These are phyloP conservation scores for Pachyseris speciosa DNA, from an alignment of 64 coral and sea anemone genomes.

Conservation along the genomic window DNA sequence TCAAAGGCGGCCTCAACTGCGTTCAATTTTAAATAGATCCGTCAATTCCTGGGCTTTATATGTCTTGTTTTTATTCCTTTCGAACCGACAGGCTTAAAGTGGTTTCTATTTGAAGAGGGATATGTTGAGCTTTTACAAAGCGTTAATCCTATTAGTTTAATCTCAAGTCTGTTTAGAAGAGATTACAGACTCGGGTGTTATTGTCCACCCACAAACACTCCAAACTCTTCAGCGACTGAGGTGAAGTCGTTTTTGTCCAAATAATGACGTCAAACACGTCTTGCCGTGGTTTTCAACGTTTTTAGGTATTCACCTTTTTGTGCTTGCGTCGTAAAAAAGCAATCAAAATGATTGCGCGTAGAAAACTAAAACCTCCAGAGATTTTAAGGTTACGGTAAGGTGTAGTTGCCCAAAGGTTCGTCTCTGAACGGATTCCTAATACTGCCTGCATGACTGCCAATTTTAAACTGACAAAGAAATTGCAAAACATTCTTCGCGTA, in stretches of 20 bases:
- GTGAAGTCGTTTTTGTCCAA: background rate
- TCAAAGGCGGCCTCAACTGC: background rate
- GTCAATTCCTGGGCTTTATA: no score
- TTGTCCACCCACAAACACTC: background rate
- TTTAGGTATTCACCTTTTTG: background rate
- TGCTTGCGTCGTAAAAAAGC: no score
- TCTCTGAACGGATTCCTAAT: no score
- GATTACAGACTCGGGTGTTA: background rate
- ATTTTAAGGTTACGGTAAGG: no score
- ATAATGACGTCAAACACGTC: background rate
- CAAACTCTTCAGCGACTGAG: background rate
- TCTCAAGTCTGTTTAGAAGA: background rate
- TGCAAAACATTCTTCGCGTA: no score
- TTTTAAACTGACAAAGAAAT: no score
- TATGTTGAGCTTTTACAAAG: background rate
- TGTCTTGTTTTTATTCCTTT: background rate
- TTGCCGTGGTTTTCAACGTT: no score
- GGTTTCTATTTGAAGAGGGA: background rate
- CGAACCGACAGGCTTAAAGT: background rate
- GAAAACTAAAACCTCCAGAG: no score
- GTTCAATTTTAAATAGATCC: background rate
- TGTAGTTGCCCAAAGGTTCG: no score
- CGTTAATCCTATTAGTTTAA: background rate
- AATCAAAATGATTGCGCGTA: no score
- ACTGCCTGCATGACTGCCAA: no score